These are phyloP conservation scores for Hippopotamyrus pictus DNA, from an alignment of 2,797 vertebrate genomes.

Conservation along the genomic window DNA sequence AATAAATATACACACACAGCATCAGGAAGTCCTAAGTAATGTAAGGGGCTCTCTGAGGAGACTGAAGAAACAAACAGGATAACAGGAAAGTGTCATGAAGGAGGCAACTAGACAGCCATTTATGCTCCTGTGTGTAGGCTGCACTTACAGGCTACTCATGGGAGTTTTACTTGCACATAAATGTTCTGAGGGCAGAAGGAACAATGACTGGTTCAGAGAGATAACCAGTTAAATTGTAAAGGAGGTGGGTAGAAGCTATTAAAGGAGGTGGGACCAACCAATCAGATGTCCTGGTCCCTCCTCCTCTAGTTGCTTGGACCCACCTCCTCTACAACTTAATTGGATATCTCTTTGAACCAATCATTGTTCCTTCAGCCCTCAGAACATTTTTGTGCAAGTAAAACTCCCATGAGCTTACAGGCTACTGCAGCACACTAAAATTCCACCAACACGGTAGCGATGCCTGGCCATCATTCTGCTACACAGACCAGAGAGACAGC, in stretches of 20 bases:
- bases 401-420: not conserved
- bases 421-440: not conserved
- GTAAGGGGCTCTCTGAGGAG: conserved; percentile 79
- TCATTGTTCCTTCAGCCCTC: not conserved
- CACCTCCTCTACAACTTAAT: too few species aligned
- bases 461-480: not conserved
- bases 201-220: not conserved
- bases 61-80: conserved; percentile 52
- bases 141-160: not conserved
- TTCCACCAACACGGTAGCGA: not conserved
- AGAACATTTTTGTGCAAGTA: not conserved
- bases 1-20: conserved; percentile 77
- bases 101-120: not conserved
- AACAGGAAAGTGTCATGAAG: not conserved
- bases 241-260: not conserved
- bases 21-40: conserved; percentile 62
- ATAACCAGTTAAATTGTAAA: not conserved
- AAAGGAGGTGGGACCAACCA: not conserved
- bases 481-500: conserved; percentile 35
- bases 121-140: not conserved
- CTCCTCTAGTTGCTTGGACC: not conserved
- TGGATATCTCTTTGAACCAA: not conserved
- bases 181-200: not conserved
- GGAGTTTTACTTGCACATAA: not conserved
- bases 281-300: not conserved